Percentiles rank a stretch among this genome's conserved stretches.
Conservation (phyloP, 2,888 invertebrate species). For the Mesorhabditis spiculigera region DNA sequence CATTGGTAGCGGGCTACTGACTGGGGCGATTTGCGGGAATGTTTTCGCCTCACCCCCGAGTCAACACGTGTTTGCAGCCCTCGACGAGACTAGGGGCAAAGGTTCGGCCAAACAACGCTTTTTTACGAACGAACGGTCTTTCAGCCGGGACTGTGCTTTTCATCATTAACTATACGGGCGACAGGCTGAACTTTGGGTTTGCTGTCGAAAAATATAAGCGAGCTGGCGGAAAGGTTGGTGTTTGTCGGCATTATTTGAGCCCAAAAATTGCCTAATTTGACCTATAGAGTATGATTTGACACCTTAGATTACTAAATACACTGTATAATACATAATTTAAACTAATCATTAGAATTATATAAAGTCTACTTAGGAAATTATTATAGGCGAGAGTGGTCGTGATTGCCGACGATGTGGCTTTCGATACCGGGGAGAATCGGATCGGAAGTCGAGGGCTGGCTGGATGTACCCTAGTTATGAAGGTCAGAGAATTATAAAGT, state of each 20-base stretch:
- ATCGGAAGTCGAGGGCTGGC: constrained; percentile 69
- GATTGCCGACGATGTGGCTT: constrained; percentile 73
- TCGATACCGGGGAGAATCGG: constrained; percentile 60
- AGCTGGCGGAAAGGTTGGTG: constrained; percentile 49
- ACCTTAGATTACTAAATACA: background rate
- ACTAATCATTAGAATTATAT: background rate
- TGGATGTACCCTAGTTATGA: constrained; percentile 66
- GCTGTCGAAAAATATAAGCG: constrained; percentile 73
- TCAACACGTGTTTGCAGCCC: constrained; percentile 69
- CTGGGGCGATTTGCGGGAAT: constrained; percentile 73
- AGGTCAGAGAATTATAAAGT: constrained; percentile 39
- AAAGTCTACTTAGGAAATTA: background rate
- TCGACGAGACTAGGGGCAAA: constrained; percentile 57
- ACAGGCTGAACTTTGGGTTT: constrained; percentile 77
- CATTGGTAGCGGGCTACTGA: constrained; percentile 77
- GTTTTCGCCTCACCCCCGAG: constrained; percentile 78
- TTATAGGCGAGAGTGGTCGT: constrained; percentile 62
- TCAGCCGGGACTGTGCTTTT: constrained; percentile 70
- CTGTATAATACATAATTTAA: background rate
- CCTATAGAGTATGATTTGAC: background rate
- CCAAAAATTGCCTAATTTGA: too few species aligned
- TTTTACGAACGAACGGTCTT: background rate
- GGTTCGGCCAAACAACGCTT: constrained; percentile 14
- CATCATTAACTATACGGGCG: constrained; percentile 76
- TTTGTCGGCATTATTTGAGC: background rate